phyloP scores from a whole-genome alignment of 2,888 invertebrate genomes.

The Crematogaster levior region DNA sequence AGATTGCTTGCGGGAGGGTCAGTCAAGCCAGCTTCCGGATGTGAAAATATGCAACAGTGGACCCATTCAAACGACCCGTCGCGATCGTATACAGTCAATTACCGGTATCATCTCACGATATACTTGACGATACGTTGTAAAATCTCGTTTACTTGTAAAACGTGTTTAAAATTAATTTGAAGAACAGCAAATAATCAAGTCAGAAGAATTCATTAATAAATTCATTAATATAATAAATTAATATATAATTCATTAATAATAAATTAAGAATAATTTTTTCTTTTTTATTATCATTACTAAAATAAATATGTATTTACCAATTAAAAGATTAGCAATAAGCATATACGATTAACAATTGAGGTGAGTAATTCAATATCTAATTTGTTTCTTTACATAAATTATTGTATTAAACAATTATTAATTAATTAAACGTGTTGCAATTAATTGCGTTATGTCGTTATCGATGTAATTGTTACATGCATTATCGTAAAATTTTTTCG shows the following conservation, averaged over 20 bases:
- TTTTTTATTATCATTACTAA: neutral
- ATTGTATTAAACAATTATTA: neutral
- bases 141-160: neutral
- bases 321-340: too few species aligned
- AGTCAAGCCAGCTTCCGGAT: slow-evolving; percentile 1
- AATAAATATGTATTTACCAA: neutral
- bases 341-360: neutral
- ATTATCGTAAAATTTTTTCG: neutral
- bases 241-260: too few species aligned
- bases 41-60: slow-evolving; percentile 57
- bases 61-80: slow-evolving; percentile 59
- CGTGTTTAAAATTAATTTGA: slow-evolving; percentile 6
- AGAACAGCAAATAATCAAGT: neutral
- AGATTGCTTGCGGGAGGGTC: neutral
- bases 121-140: slow-evolving; percentile 5
- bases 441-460: neutral
- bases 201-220: neutral
- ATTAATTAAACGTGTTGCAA: neutral
- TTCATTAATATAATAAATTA: too few species aligned
- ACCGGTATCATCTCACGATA: slow-evolving; percentile 59
- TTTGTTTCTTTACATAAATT: neutral
- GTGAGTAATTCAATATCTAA: neutral
- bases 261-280: too few species aligned
- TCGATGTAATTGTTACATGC: neutral
- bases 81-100: slow-evolving; percentile 57